Base-by-base conservation (phyloP, 2,888 invertebrate genomes). In the Cylindroiulus punctatus region DNA sequence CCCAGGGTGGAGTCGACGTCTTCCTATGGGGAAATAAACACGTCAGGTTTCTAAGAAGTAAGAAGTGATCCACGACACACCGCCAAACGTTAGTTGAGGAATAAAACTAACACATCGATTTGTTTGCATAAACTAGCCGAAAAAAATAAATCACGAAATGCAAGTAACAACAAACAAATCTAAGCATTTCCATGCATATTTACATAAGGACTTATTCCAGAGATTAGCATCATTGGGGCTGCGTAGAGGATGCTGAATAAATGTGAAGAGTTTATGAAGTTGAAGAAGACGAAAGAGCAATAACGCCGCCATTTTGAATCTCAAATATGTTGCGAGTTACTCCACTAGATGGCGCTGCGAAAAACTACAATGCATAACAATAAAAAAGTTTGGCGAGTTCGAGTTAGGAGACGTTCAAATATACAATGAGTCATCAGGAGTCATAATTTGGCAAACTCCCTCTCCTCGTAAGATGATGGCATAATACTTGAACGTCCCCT, bases 51-150 rank as follows among this genome's bases (percentile, higher is more conserved):
- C 22, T 65, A 36, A 36, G 36, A 65, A 65, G 65, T 65, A 36
- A 36, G 36, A 65, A 65, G 65, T 22, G 65, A 22, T 65, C 65
- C 65, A 65, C 26, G 22, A 65, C 65, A 22, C 22, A 65, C 26
- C 65, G 65, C 65, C 65, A 65, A 65, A 65, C n/a, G 65, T 65
- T 22, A 10, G 22, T 65, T 22, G n/a, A 4, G 26, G 65, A 10
- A 65, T 65, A 26, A 65, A 65, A 65, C n/a, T 7, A 36, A 65
- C 65, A 26, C 65, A 26, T 65, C 65, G 65, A 65, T 65, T 65
- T 65, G 65, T 65, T 65, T 65, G 65, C 65, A 65, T 10, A 65
- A 65, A 65, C 65, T 65, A 22, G 8, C 65, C 22, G 65, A 22
- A 22, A 26, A 5, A 65, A 36, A 57, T 19, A n/a, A 65, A 65